Evolutionary conservation across 2,888 invertebrate species (phyloP).

Genomic region (Epirrhoe tristata): DNA sequence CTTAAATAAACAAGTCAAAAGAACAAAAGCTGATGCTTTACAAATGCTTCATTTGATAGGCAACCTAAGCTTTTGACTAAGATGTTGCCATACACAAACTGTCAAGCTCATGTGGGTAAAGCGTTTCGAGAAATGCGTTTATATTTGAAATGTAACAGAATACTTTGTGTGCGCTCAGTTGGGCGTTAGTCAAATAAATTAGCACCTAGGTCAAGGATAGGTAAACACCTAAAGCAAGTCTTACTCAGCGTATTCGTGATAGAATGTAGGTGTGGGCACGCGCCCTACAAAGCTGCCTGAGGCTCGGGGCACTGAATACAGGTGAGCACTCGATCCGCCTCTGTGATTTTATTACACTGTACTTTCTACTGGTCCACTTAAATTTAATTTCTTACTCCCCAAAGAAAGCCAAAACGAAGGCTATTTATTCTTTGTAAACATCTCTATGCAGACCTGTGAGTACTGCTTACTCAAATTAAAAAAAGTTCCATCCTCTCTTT

Average conservation of each 20-base stretch:
- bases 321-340: conserved; percentile 77
- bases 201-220: conserved; percentile 54
- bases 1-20: conserved; percentile 4
- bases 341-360: conserved; percentile 60
- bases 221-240: conserved; percentile 63
- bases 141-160: conserved; percentile 28
- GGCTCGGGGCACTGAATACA: conserved; percentile 74
- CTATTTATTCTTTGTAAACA: background rate
- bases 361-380: conserved; percentile 13
- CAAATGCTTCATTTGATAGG: background rate
- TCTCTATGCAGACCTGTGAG: background rate
- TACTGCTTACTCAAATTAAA: background rate
- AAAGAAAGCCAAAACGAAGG: background rate
- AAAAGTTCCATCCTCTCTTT: too few relatives aligned
- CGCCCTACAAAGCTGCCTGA: conserved; percentile 80
- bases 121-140: conserved; percentile 7
- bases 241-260: conserved; percentile 81
- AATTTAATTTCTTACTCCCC: background rate
- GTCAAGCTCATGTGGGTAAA: background rate
- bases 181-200: conserved; percentile 37
- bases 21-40: background rate
- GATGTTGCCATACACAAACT: background rate
- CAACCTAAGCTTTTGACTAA: background rate
- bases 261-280: conserved; percentile 81
- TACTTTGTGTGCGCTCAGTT: conserved; percentile 16